Percentiles rank a stretch among this genome's conserved stretches.
phyloP scores from a whole-genome alignment of 2,113 vertebrate genomes.

The Micronycteris hirsuta region DNA sequence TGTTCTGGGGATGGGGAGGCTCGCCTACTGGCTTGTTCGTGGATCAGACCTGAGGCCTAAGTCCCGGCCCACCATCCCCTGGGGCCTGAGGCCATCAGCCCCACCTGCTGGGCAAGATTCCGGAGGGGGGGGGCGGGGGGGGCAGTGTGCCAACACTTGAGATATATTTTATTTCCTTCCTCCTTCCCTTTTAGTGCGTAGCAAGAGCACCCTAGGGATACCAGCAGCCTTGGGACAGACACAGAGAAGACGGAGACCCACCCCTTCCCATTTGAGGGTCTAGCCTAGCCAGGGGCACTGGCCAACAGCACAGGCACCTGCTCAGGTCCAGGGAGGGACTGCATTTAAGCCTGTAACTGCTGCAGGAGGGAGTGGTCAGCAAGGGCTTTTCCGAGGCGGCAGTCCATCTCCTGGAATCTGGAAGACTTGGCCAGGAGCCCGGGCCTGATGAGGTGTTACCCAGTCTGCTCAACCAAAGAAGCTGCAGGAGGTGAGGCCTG shows the following conservation, averaged over 20 bases:
- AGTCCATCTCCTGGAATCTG: not conserved
- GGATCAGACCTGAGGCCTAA: not conserved
- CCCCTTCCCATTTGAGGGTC: not conserved
- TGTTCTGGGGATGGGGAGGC: not conserved
- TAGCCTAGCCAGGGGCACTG: not conserved
- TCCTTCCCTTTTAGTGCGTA: not conserved
- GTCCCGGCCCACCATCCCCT: not conserved
- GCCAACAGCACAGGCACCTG: not conserved
- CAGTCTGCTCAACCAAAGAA: not conserved
- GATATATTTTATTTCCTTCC: not conserved
- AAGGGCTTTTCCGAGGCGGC: not conserved
- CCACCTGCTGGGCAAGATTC: not conserved
- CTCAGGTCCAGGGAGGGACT: not conserved
- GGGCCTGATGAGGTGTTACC: not conserved
- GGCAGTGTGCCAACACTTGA: not conserved
- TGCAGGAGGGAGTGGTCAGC: not conserved
- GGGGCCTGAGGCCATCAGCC: not conserved
- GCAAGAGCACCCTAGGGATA: not conserved
- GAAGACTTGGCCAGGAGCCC: not conserved
- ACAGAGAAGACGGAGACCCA: not conserved
- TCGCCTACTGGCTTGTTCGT: not conserved
- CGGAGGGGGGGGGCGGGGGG: not conserved
- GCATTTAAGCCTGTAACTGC: not conserved
- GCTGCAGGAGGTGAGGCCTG: not conserved
- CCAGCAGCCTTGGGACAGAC: not conserved